Conservation (phyloP, 1,140 invertebrate genomes). For the Thrips palmi region DNA sequence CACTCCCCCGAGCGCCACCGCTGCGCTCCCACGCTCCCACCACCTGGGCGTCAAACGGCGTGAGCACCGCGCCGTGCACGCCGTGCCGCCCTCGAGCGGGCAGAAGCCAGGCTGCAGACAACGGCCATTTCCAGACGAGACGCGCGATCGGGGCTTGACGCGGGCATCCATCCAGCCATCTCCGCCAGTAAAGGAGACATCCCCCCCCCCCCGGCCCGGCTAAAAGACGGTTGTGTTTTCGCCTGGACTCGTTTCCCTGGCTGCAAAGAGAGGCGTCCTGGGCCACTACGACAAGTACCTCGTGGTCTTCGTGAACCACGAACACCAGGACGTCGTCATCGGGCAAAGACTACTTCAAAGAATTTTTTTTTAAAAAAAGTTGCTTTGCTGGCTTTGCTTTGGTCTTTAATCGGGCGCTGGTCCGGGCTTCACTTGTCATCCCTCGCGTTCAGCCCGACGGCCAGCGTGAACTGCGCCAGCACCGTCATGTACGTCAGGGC, state of each 20-base stretch:
- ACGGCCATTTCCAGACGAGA: slow-evolving; percentile 10
- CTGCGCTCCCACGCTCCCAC: slow-evolving; percentile 4
- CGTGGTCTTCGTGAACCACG: neutral
- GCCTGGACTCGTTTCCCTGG: too few species aligned
- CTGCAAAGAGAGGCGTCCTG: slow-evolving; percentile 8
- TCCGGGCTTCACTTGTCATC: too few species aligned
- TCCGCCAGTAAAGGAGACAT: slow-evolving; percentile 13
- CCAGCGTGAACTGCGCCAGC: too few species aligned
- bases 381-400: too few species aligned
- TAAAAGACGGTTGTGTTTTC: too few species aligned
- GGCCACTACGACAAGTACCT: slow-evolving; percentile 28
- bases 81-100: neutral
- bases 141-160: slow-evolving; percentile 11
- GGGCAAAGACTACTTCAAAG: slow-evolving; percentile 8
- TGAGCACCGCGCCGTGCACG: neutral
- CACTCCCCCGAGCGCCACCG: neutral
- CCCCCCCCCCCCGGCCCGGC: neutral
- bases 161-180: too few species aligned
- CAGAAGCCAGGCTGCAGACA: neutral
- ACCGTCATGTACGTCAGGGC: too few species aligned
- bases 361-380: too few species aligned
- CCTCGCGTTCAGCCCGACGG: too few species aligned
- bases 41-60: slow-evolving; percentile 7
- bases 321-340: neutral
- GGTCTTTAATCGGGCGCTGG: too few species aligned